Conservation (phyloP, 2,888 invertebrate genomes). For the Notodonta ziczac region DNA sequence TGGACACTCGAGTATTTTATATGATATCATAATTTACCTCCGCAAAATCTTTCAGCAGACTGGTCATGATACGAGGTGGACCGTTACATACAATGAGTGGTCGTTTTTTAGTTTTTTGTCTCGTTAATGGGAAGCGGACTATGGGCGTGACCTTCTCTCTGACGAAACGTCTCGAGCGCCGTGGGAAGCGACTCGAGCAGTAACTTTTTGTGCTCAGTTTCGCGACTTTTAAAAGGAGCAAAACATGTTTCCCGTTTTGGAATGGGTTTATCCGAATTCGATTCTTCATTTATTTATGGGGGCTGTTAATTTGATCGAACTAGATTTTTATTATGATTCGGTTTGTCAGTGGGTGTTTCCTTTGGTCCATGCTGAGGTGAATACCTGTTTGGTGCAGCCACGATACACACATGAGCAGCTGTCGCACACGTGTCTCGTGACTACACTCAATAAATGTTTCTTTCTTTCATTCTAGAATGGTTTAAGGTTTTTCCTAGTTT, state of each 20-base stretch:
- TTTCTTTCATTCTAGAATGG: too few species aligned
- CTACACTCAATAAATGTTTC: too few species aligned
- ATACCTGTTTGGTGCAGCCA: too few species aligned
- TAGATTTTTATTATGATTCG: too few species aligned
- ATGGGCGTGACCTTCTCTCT: slow-evolving; percentile 23
- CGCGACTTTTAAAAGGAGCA: slow-evolving; percentile 6
- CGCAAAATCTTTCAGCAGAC: background rate
- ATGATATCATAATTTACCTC: too few species aligned
- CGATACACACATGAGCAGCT: too few species aligned
- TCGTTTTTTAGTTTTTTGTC: slow-evolving; percentile 7
- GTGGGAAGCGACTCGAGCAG: slow-evolving; percentile 25
- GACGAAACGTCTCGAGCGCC: slow-evolving; percentile 22
- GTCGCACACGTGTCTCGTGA: too few species aligned
- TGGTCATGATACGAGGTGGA: background rate
- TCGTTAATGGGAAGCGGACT: slow-evolving; percentile 13
- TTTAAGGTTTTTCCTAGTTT: background rate
- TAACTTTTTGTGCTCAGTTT: slow-evolving; percentile 8
- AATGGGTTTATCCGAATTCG: background rate
- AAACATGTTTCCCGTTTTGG: background rate
- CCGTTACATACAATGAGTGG: slow-evolving; percentile 7
- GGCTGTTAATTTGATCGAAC: too few species aligned
- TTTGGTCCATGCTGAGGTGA: too few species aligned
- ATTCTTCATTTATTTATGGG: background rate
- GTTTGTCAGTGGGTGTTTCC: too few species aligned
- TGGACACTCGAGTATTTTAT: too few species aligned